phyloP scores from a whole-genome alignment of 2,797 vertebrate species.

The Sphenopsis melanotis region DNA sequence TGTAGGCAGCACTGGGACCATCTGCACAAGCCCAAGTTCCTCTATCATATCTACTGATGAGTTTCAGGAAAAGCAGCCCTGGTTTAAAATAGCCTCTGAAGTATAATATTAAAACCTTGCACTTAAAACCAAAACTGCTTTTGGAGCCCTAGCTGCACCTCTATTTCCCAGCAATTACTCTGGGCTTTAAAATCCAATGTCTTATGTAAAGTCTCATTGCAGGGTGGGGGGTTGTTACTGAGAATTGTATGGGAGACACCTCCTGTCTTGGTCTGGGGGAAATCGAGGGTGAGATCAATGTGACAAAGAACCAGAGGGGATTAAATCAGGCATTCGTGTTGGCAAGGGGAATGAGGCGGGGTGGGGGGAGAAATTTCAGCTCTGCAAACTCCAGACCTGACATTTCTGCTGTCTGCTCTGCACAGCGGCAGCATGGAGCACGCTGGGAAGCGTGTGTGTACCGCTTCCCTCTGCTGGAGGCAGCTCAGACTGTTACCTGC shows the following conservation, averaged over 20 bases:
- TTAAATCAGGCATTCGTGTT: neutral
- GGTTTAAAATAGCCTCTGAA: neutral
- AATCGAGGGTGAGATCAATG: neutral
- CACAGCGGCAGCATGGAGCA: neutral
- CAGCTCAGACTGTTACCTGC: conserved; percentile 49
- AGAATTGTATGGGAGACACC: neutral
- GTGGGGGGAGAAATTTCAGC: neutral
- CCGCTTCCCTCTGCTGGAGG: conserved; percentile 65
- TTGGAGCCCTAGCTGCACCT: neutral
- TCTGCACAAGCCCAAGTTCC: neutral
- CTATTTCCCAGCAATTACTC: neutral
- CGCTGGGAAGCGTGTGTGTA: neutral
- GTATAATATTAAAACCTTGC: neutral
- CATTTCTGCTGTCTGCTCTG: neutral
- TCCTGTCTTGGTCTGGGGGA: neutral
- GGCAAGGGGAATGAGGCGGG: neutral
- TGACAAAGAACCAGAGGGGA: neutral
- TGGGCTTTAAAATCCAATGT: neutral
- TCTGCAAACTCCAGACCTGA: neutral
- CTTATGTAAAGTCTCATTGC: neutral
- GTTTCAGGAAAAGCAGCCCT: neutral
- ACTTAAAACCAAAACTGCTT: neutral
- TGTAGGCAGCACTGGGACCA: neutral
- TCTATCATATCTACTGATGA: neutral
- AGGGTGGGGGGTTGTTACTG: fast-evolving